phyloP scores from a whole-genome alignment of 1,140 invertebrate species.

The Cydia splendana region DNA sequence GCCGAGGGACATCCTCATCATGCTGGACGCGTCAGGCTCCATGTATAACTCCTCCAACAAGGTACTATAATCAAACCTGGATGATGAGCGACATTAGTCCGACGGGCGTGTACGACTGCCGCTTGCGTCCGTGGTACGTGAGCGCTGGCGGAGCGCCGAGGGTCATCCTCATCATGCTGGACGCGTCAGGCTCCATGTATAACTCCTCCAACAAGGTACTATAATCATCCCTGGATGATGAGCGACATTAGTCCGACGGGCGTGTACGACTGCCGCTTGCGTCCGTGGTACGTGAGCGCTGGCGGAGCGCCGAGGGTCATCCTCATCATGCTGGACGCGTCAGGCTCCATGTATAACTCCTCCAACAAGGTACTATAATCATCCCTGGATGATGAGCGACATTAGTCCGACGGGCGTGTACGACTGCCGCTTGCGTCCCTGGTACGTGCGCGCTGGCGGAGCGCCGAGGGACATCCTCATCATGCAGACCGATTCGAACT shows the following conservation, averaged over 20 bases:
- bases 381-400: slow-evolving; percentile 48
- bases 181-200: slow-evolving; percentile 95
- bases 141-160: slow-evolving; percentile 95
- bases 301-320: slow-evolving; percentile 95
- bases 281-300: slow-evolving; percentile 93
- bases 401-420: slow-evolving; percentile 84
- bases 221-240: slow-evolving; percentile 46
- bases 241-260: slow-evolving; percentile 79
- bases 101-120: slow-evolving; percentile 89
- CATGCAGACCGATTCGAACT: too few species aligned
- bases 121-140: slow-evolving; percentile 91
- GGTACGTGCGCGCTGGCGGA: too few species aligned
- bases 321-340: slow-evolving; percentile 93
- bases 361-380: slow-evolving; percentile 78
- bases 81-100: slow-evolving; percentile 61
- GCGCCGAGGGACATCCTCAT: too few species aligned
- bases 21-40: slow-evolving; percentile 94
- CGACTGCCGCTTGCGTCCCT: slow-evolving; percentile 87
- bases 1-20: slow-evolving; percentile 94
- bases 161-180: slow-evolving; percentile 94
- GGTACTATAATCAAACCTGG: slow-evolving; percentile 73
- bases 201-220: slow-evolving; percentile 83
- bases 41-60: slow-evolving; percentile 88
- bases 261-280: slow-evolving; percentile 89
- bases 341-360: slow-evolving; percentile 95